Base-by-base conservation (phyloP, 2,797 vertebrate species). In the Lycodopsis pacificus region DNA sequence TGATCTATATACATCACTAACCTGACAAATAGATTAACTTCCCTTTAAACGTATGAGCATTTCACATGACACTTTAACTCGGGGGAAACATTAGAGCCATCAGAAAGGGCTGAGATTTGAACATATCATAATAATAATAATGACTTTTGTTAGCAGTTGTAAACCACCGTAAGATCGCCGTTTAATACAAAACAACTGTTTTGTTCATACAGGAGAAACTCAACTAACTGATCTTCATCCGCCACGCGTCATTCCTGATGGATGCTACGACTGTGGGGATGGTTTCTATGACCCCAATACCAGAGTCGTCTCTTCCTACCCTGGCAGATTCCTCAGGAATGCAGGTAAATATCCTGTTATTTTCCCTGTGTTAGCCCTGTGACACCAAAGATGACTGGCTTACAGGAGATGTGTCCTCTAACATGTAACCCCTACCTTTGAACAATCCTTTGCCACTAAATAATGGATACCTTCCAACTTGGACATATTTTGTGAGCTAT, bases 191-290 rank as follows among this genome's bases (percentile, higher is more conserved):
- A 77, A 34, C 14, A 48, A 42, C 8, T 65, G 4, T 74, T 68
- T 48, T 78, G 57, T 86, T 64, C 48, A 25, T 71, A 75, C 89
- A 99, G 98, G 95, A 83, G 94, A 96, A 90, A 96, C 96, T 87
- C 98, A 97, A 72, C 78, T 97, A 34, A 97, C 96, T 76, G 94
- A 98, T 63, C 77, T 86, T 71, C 95, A 98, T 87, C 97, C 96
- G 57, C 94, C 96, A 22, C 89, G 81, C 62, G 71, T 80, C 74
- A 96, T 99, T 81, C 97, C 97, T 15, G 73, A 92, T 20, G 96
- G 95, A 49, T 97, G 93, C 83, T 99, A 98, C 0, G 97, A 99
- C 76, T 98, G 97, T 69, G 97, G 96, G 25, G 97, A 99, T 20
- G 97, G 98, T 74, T 98, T 99, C 92, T 99, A 99, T 82, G 85